phyloP scores from a whole-genome alignment of 2,888 invertebrate genomes.

The Idaea aversata region DNA sequence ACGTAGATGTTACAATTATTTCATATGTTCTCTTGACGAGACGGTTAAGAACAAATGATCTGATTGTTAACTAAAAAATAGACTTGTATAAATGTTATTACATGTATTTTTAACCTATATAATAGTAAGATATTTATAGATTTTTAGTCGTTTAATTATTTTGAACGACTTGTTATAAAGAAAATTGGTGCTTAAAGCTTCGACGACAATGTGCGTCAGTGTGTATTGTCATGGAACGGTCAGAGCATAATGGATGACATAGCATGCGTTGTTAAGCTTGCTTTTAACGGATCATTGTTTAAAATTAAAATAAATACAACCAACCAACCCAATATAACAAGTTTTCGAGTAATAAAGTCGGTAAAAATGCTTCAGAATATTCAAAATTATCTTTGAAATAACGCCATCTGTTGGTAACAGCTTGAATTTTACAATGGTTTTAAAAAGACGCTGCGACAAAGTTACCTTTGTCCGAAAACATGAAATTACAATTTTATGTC shows the following conservation, averaged over 20 bases:
- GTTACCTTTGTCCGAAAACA: not conserved
- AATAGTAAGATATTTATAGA: slow-evolving; percentile 81
- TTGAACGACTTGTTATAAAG: slow-evolving; percentile 81
- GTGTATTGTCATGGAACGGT: slow-evolving; percentile 72
- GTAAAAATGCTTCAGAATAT: not conserved
- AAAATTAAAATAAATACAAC: not conserved
- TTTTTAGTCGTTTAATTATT: slow-evolving; percentile 80
- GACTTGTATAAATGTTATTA: slow-evolving; percentile 79
- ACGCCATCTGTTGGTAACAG: not conserved
- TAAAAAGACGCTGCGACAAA: not conserved
- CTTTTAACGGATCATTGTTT: slow-evolving; percentile 22
- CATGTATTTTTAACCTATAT: slow-evolving; percentile 80
- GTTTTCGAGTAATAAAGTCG: not conserved
- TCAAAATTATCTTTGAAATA: not conserved
- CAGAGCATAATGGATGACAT: slow-evolving; percentile 71
- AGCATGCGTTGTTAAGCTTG: slow-evolving; percentile 78
- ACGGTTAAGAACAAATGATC: slow-evolving; percentile 49
- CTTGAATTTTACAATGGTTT: not conserved
- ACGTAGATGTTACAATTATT: slow-evolving; percentile 47
- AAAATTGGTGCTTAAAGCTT: slow-evolving; percentile 81
- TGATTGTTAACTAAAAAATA: slow-evolving; percentile 68
- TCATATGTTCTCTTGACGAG: slow-evolving; percentile 41
- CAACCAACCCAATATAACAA: not conserved
- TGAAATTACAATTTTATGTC: not conserved
- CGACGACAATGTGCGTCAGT: slow-evolving; percentile 59